Evolutionary conservation across 2,797 vertebrate species (phyloP).

Genomic region (Octomys mimax): DNA sequence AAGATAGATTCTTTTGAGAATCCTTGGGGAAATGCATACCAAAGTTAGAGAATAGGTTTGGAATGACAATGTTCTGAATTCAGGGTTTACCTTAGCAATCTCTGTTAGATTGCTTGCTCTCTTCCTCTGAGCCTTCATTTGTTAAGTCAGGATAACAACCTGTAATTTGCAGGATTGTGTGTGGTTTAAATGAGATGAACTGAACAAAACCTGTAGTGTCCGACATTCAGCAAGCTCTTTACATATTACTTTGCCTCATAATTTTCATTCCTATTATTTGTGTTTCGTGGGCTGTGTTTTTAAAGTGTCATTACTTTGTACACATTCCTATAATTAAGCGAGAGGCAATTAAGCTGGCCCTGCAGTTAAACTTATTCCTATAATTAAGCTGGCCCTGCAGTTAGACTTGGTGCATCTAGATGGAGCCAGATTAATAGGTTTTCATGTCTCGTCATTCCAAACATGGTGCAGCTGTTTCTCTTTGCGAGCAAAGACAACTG

Average conservation of each 20-base stretch:
- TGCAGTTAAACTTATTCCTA: slow-evolving; percentile 74
- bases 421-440: slow-evolving; percentile 83
- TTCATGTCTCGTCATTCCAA: slow-evolving; percentile 55
- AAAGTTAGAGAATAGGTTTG: slow-evolving; percentile 19
- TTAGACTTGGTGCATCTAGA: slow-evolving; percentile 77
- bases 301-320: slow-evolving; percentile 33
- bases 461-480: background rate
- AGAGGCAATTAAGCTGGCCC: background rate
- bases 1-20: background rate
- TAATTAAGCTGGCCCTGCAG: slow-evolving; percentile 69
- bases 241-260: slow-evolving; percentile 39
- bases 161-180: slow-evolving; percentile 35
- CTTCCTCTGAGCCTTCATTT: slow-evolving; percentile 37
- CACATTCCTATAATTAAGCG: slow-evolving; percentile 14
- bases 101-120: background rate
- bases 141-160: slow-evolving; percentile 39
- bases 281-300: slow-evolving; percentile 30
- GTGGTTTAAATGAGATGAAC: slow-evolving; percentile 37
- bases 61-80: background rate
- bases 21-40: background rate
- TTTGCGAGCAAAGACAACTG: slow-evolving; percentile 32
- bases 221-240: slow-evolving; percentile 60
- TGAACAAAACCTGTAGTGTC: background rate
- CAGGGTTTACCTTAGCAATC: slow-evolving; percentile 40
- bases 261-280: slow-evolving; percentile 57